Percentiles rank a stretch among this genome's conserved stretches.
Conservation (phyloP, 1,140 invertebrate species). For the Gerris buenoi region DNA sequence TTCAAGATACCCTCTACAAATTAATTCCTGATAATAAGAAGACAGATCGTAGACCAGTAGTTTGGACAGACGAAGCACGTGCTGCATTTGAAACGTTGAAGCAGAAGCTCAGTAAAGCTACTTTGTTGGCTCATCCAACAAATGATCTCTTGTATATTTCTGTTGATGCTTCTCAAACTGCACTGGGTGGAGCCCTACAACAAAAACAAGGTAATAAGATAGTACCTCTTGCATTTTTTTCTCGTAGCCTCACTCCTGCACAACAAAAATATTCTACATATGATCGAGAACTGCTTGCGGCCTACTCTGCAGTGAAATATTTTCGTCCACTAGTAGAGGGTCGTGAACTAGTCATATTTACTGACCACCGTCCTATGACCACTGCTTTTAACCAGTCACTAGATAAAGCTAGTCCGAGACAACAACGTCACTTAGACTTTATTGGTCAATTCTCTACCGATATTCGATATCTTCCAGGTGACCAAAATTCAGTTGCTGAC, state of each 20-base stretch:
- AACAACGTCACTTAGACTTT: conserved; percentile 29
- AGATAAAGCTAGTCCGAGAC: conserved; percentile 14
- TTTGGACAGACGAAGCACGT: conserved; percentile 14
- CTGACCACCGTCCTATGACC: conserved; percentile 30
- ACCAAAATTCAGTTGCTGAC: conserved; percentile 8
- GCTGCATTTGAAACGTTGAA: conserved; percentile 30
- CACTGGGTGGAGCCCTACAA: conserved; percentile 18
- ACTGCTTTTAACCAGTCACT: conserved; percentile 25
- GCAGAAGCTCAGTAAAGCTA: conserved; percentile 21
- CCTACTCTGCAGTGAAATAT: conserved; percentile 30
- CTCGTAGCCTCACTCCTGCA: conserved; percentile 26
- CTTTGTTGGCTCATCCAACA: conserved; percentile 13
- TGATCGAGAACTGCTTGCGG: conserved; percentile 33
- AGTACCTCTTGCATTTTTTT: conserved; percentile 30
- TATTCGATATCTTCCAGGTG: conserved; percentile 27
- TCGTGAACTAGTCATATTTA: conserved; percentile 26
- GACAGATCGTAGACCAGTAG: conserved; percentile 19
- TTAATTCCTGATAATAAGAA: conserved; percentile 20
- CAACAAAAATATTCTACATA: conserved; percentile 30
- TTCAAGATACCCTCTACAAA: conserved; percentile 14
- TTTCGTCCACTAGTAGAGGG: conserved; percentile 32
- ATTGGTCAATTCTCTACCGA: conserved; percentile 29
- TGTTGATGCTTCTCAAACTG: conserved; percentile 20
- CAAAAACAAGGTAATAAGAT: conserved; percentile 9
- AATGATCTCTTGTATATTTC: not conserved